Conservation (phyloP, 2,113 vertebrate genomes). For the Callospermophilus lateralis region DNA sequence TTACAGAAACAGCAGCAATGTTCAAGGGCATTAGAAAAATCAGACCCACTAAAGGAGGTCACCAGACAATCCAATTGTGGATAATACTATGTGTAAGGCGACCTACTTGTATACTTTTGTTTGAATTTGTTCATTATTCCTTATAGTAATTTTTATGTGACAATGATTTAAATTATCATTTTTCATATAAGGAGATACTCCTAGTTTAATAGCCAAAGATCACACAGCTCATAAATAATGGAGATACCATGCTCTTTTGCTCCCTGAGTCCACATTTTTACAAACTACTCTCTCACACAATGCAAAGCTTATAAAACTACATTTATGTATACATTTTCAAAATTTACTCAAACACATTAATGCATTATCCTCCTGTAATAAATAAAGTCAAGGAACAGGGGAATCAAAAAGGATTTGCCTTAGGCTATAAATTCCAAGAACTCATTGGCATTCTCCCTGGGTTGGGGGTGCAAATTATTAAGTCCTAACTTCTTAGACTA, state of each 20-base stretch:
- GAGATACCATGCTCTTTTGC: background rate
- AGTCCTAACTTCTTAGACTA: background rate
- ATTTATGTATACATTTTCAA: background rate
- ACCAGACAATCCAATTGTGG: background rate
- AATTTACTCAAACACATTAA: conserved; percentile 39
- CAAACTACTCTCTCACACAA: background rate
- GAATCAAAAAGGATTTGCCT: background rate
- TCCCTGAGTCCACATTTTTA: background rate
- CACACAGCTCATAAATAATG: background rate
- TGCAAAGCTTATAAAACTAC: background rate
- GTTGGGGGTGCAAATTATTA: background rate
- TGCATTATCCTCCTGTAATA: background rate
- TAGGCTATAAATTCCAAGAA: conserved; percentile 24
- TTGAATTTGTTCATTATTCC: conserved; percentile 4
- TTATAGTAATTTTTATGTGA: background rate
- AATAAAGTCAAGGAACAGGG: conserved; percentile 45
- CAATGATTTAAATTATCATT: conserved; percentile 13
- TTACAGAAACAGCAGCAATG: background rate
- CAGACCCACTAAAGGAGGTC: background rate
- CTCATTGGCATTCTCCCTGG: background rate
- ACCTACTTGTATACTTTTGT: background rate
- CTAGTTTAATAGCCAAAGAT: background rate
- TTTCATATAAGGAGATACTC: background rate
- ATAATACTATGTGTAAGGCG: background rate
- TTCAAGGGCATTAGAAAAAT: background rate